Evolutionary conservation across 2,113 vertebrate species (phyloP), one percentile per base, ranked within the genome.

Genomic region (Jaculus jaculus): DNA sequence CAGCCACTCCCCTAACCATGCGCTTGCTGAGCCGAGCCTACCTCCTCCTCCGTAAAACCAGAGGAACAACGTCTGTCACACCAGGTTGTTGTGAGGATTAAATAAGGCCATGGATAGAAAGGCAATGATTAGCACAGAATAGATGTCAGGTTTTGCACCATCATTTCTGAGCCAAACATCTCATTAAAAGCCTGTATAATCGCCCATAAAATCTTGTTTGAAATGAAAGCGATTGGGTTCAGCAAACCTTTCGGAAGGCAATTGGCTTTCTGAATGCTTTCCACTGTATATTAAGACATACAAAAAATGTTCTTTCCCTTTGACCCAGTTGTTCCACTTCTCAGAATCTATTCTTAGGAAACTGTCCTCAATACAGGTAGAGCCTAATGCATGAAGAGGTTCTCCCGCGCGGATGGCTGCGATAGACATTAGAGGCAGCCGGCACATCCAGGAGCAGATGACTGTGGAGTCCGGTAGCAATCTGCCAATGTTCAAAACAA

Each of bases 101-200:
- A 96, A 90, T 93, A 96, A 95, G 89, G 93, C 85, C 71, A 82
- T 32, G 83, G 74, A 32, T 90, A 82, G 74, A 93, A 94, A 85
- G 86, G 82, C 95, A 91, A 74, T 95, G 94, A 94, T 96, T 95
- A 96, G 90, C 94, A 79, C 85, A 93, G 90, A 96, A 95, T 95
- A 95, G 96, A 96, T 83, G 94, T 96, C 93, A 87, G 82, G 42
- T 95, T 97, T 96, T 86, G 83, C 96, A 84, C 83, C 96, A 66
- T 93, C 94, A 90, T 95, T 96, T 96, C 93, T 94, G 94, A 96
- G 93, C 95, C 97, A 97, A 97, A 96, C 92, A 96, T 85, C 92
- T 97, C 95, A 96, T 96, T 97, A 97, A 96, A 96, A 94, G 88
- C 88, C 90, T 95, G 94, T 92, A 95, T 96, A 96, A 96, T 96